Evolutionary conservation across 1,140 invertebrate species (phyloP).

Genomic region (Arctopsyche grandis): DNA sequence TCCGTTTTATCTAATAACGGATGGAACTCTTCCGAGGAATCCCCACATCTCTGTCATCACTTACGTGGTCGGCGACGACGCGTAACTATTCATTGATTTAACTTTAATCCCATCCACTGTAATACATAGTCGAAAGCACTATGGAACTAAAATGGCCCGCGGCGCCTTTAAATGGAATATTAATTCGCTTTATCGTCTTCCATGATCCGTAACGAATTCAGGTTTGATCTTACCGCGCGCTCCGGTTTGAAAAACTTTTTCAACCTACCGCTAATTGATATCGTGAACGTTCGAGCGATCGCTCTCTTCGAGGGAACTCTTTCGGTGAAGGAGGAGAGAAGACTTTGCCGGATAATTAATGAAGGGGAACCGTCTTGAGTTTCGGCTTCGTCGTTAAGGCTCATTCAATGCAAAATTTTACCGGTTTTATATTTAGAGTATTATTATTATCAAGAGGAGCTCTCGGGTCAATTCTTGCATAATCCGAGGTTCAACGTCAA

Average conservation of each 20-base stretch:
- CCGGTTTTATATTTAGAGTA: background rate
- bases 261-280: constrained; percentile 28
- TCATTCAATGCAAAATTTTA: constrained; percentile 17
- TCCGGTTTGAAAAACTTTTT: background rate
- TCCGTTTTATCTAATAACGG: background rate
- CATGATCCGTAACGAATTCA: constrained; percentile 32
- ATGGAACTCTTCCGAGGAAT: too few relatives aligned
- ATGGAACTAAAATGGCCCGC: constrained; percentile 15
- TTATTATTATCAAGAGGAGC: background rate
- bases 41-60: too few relatives aligned
- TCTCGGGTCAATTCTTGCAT: background rate
- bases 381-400: constrained; percentile 14
- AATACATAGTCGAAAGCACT: background rate
- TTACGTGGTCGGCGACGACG: too few relatives aligned
- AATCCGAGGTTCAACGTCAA: too few relatives aligned
- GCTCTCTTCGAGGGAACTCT: background rate
- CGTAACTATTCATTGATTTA: too few relatives aligned
- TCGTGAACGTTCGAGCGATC: constrained; percentile 16
- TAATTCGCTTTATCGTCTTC: constrained; percentile 37
- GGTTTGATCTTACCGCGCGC: constrained; percentile 21
- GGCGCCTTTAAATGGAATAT: constrained; percentile 37
- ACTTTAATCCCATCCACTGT: too few relatives aligned
- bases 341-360: constrained; percentile 25
- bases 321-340: background rate
- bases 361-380: constrained; percentile 15